phyloP scores from a whole-genome alignment of 2,113 vertebrate species.

The Chaetops frenatus region DNA sequence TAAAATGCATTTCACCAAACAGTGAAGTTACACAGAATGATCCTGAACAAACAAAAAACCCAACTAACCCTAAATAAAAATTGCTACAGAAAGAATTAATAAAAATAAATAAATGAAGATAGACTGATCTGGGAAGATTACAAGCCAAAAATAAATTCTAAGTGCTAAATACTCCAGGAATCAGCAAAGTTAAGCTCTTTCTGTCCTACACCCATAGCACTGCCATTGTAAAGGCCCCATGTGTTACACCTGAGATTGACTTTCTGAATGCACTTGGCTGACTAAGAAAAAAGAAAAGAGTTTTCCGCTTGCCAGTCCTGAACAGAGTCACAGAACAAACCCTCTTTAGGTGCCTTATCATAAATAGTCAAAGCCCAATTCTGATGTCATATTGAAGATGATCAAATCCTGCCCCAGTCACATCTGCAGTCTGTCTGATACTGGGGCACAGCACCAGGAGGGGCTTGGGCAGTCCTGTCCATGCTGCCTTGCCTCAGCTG shows the following conservation, averaged over 20 bases:
- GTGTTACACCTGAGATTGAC: not conserved
- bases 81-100: not conserved
- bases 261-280: not conserved
- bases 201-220: not conserved
- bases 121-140: not conserved
- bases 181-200: not conserved
- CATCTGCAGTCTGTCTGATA: not conserved
- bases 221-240: accelerated
- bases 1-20: not conserved
- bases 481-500: accelerated
- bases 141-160: not conserved
- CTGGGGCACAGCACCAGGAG: not conserved
- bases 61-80: not conserved
- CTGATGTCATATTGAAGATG: not conserved
- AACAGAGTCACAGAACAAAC: not conserved
- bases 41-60: accelerated
- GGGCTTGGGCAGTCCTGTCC: not conserved
- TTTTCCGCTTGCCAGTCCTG: not conserved
- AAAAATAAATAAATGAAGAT: not conserved
- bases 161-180: not conserved
- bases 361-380: not conserved
- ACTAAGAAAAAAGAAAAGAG: not conserved
- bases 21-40: not conserved
- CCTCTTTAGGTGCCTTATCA: not conserved
- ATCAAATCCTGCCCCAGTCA: not conserved